These are phyloP conservation scores for Lacanobia wlatinum DNA, from an alignment of 2,888 invertebrate genomes.

Conservation along the genomic window DNA sequence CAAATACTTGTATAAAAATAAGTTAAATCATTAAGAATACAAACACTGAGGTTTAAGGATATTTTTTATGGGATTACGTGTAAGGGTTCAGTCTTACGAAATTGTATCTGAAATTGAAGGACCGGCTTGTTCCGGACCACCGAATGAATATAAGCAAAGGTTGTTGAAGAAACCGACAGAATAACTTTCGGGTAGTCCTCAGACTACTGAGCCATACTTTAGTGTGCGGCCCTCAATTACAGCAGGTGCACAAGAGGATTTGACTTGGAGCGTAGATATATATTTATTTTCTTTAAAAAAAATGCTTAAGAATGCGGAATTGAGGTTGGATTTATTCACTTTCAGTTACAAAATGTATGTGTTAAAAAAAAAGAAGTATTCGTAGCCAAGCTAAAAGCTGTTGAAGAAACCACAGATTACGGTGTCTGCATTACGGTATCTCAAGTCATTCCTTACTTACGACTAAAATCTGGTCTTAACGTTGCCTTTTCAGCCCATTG, in stretches of 20 bases:
- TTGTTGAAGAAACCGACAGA: constrained; percentile 50
- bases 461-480: constrained; percentile 84
- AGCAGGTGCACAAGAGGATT: constrained; percentile 64
- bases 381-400: constrained; percentile 33
- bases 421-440: constrained; percentile 71
- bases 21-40: constrained; percentile 22
- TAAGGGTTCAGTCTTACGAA: neutral
- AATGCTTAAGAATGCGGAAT: constrained; percentile 63
- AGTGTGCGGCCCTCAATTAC: constrained; percentile 67
- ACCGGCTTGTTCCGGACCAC: constrained; percentile 50
- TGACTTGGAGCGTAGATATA: constrained; percentile 50
- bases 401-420: constrained; percentile 49
- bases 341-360: constrained; percentile 30
- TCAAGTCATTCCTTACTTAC: constrained; percentile 84
- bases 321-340: constrained; percentile 57
- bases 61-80: neutral
- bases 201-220: constrained; percentile 64
- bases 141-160: constrained; percentile 65
- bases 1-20: constrained; percentile 17
- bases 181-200: constrained; percentile 64
- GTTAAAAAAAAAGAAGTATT: constrained; percentile 39
- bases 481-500: constrained; percentile 85
- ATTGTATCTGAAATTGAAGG: constrained; percentile 20
- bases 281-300: constrained; percentile 50
- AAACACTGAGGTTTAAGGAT: neutral